Evolutionary conservation across 2,797 vertebrate genomes (phyloP).

Genomic region (Poecilia picta): DNA sequence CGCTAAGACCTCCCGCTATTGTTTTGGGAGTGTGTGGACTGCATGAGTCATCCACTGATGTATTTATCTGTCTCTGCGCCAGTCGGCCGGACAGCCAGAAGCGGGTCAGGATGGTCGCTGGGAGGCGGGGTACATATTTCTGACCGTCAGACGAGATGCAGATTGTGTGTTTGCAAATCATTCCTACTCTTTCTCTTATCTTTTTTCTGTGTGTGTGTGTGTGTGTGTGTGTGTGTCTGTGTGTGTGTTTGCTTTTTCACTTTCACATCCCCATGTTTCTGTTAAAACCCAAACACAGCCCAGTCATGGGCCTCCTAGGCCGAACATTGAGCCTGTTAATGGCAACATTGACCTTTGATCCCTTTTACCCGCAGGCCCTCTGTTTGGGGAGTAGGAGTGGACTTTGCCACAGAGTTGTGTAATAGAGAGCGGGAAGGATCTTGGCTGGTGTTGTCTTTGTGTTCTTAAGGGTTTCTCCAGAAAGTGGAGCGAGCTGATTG

Average conservation of each 20-base stretch:
- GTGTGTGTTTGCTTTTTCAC: constrained; percentile 27
- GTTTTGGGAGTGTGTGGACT: constrained; percentile 79
- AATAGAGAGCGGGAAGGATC: constrained; percentile 54
- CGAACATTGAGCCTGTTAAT: constrained; percentile 47
- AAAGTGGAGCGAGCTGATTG: constrained; percentile 46
- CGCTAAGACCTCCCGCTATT: constrained; percentile 78
- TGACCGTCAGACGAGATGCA: constrained; percentile 39
- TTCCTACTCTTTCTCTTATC: constrained; percentile 4
- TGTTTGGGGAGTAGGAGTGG: constrained; percentile 39
- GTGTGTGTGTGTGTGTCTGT: background rate
- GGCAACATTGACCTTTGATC: constrained; percentile 61
- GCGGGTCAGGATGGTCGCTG: constrained; percentile 14
- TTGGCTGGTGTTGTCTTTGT: constrained; percentile 24
- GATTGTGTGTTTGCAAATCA: constrained; percentile 4
- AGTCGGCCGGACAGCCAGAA: constrained; percentile 35
- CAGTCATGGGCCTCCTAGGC: constrained; percentile 29
- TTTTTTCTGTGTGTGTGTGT: background rate
- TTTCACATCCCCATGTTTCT: constrained; percentile 43
- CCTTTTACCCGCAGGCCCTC: constrained; percentile 25
- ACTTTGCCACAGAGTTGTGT: constrained; percentile 36
- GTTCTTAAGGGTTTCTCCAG: constrained; percentile 48
- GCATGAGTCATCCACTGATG: constrained; percentile 78
- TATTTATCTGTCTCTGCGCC: constrained; percentile 75
- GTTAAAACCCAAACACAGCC: constrained; percentile 51
- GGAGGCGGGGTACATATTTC: constrained; percentile 22